Evolutionary conservation across 2,888 invertebrate genomes (phyloP).

Genomic region (Drosophila diplacantha): DNA sequence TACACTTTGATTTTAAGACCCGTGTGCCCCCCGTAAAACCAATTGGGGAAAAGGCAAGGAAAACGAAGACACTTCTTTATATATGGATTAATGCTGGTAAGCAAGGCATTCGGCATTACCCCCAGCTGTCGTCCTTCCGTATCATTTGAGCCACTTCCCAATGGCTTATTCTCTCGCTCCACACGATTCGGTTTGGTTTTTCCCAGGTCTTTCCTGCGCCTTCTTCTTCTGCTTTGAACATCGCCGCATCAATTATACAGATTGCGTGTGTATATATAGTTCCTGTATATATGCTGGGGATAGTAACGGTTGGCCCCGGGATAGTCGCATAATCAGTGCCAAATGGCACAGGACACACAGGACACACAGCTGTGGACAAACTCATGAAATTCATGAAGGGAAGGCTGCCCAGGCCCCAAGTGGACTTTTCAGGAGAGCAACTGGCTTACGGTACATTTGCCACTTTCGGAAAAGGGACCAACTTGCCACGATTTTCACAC

Average conservation of each 20-base stretch:
- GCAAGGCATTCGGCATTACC: constrained; percentile 5
- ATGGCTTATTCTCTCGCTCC: not conserved
- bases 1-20: not conserved
- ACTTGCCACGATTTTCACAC: constrained; percentile 8
- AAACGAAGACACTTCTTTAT: not conserved
- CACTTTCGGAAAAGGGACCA: not conserved
- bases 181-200: constrained; percentile 9
- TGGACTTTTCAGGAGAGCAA: not conserved
- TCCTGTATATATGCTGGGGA: not conserved
- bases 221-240: not conserved
- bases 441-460: constrained; percentile 42
- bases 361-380: constrained; percentile 40
- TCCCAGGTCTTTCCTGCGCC: constrained; percentile 6
- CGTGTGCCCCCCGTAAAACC: not conserved
- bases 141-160: constrained; percentile 20
- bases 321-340: constrained; percentile 60
- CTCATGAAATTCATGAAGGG: constrained; percentile 63
- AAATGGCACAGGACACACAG: constrained; percentile 33
- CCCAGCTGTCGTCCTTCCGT: constrained; percentile 13
- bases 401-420: constrained; percentile 2
- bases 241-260: constrained; percentile 65
- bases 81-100: constrained; percentile 12
- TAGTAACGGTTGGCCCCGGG: constrained; percentile 14
- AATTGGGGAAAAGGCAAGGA: not conserved
- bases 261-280: constrained; percentile 31